These are phyloP conservation scores for Synanthedon tipuliformis DNA, from an alignment of 2,888 invertebrate species.

Conservation along the genomic window DNA sequence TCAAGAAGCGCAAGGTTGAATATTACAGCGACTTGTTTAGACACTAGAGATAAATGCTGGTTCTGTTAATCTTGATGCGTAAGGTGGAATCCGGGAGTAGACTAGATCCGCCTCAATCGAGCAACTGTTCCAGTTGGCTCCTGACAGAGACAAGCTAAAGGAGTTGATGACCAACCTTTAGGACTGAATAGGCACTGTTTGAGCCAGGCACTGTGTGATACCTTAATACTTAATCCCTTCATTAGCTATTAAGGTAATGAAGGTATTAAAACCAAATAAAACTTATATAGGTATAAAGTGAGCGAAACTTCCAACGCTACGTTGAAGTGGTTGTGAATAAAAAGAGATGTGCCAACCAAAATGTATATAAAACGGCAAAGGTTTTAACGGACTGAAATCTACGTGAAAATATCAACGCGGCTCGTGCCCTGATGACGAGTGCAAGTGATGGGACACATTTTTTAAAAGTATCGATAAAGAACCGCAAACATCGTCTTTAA, in stretches of 20 bases:
- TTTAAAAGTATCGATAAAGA: constrained; percentile 18
- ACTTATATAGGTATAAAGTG: constrained; percentile 12
- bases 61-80: no score
- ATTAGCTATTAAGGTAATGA: background rate
- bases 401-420: constrained; percentile 67
- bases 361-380: constrained; percentile 63
- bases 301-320: constrained; percentile 11
- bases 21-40: no score
- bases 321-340: constrained; percentile 48
- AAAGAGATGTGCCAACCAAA: constrained; percentile 52
- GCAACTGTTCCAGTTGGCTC: no score
- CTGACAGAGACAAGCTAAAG: no score
- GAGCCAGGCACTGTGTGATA: no score
- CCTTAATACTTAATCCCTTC: background rate
- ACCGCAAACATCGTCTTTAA: no score
- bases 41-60: no score
- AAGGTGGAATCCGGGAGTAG: no score
- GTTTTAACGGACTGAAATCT: constrained; percentile 66
- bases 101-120: no score
- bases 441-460: constrained; percentile 31
- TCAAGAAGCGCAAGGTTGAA: no score
- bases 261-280: constrained; percentile 8
- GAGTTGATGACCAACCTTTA: no score
- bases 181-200: no score
- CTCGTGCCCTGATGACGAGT: constrained; percentile 63